Evolutionary conservation across 2,888 invertebrate species (phyloP), one percentile per base, ranked within the genome.

Genomic region (Morpho achilles): DNA sequence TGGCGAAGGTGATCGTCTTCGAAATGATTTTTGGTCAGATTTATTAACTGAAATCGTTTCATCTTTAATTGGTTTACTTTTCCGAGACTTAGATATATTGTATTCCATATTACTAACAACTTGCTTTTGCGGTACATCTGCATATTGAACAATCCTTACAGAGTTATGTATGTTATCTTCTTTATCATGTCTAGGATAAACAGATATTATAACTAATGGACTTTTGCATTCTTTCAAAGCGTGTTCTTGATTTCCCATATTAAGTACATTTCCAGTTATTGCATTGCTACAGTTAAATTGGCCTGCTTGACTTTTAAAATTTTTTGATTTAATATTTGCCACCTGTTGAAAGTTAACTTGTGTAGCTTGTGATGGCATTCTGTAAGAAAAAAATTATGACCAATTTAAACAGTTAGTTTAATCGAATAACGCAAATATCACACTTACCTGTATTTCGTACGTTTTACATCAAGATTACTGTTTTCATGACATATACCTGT

Each of bases 171-270:
- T 63, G 7, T 73, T 71, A 23, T 57, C 53, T 41, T 62, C 60
- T 2, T 60, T 61, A 42, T 75, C 76, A 59, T 71, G 69, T 58
- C 79, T 80, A 9, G 84, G 83, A 67, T 83, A 88, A 3, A 89
- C 87, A 3, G 89, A 87, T 79, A 89, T 88, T 9, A 88, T 73
- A 3, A 89, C 82, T 22, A 88, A 60, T 16, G 88, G 88, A 60
- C 74, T 86, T 54, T 72, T 69, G 46, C 65, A 64, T 47, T 69
- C 65, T 55, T 73, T 74, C 8, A 68, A 55, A 6, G 58, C 64
- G 50, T 63, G 67, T 2, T 59, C 59, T 42, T 70, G 61, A 2
- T 56, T 55, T 40, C 53, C 66, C 45, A 62, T 66, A 5, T 55
- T 61, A 23, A 60, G 58, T 46, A 58, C 56, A 41, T 65, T 62